Percentiles rank a stretch among this genome's conserved stretches.
These are phyloP conservation scores for Tinamus major DNA, from an alignment of 2,797 vertebrate species.

Conservation along the genomic window DNA sequence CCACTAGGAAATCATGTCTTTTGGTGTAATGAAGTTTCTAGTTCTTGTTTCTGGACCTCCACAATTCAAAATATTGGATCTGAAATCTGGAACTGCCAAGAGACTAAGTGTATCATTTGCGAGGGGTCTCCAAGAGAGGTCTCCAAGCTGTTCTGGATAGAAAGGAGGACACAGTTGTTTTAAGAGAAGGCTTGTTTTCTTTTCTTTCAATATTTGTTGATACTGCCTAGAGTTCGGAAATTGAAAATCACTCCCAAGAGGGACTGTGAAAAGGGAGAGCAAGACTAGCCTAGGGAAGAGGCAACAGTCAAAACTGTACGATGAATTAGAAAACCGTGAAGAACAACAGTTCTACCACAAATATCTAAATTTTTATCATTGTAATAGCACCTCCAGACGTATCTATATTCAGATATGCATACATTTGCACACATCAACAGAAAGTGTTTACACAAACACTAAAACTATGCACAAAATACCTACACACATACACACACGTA, in stretches of 20 bases:
- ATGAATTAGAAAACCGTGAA: not conserved
- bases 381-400: not conserved
- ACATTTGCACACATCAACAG: not conserved
- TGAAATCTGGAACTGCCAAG: not conserved
- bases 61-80: not conserved
- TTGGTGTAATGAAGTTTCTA: not conserved
- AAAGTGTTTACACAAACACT: not conserved
- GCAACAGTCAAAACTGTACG: not conserved
- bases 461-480: not conserved
- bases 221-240: not conserved
- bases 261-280: not conserved
- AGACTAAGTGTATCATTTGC: not conserved
- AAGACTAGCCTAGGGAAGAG: not conserved
- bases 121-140: not conserved
- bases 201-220: not conserved
- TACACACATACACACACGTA: not conserved
- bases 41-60: not conserved
- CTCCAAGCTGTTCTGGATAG: not conserved
- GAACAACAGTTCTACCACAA: not conserved
- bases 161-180: not conserved
- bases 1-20: accelerated
- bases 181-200: not conserved
- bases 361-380: not conserved
- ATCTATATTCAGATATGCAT: not conserved
- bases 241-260: not conserved